Base-by-base conservation (phyloP, 2,888 invertebrate genomes). In the Sericinus montela region DNA sequence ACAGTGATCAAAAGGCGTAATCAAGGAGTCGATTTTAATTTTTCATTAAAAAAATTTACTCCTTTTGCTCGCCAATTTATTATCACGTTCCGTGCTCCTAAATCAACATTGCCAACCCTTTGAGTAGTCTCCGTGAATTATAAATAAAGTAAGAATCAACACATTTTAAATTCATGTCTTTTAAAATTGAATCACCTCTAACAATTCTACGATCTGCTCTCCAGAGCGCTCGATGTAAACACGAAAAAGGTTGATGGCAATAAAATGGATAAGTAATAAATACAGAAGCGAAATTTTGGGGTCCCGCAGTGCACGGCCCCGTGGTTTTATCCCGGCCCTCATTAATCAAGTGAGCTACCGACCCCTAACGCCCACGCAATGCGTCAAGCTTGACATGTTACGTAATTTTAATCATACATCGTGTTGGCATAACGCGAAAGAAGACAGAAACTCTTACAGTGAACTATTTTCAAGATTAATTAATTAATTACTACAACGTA, bases 201-300 rank as follows among this genome's bases (percentile, higher is more conserved):
- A 41, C 40, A 45, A 23, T 45, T 50, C 28, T 45, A 29, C 34
- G 44, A 40, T 40, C 50, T 32, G 32, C 11, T 32, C 11, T 15
- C 6, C 10, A 36, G 47, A 36, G 30, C 40, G 37, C 50, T 53
- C 48, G 52, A 53, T 58, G 63, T 63, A 67, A 68, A 69, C 66
- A 68, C 58, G 67, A 62, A 68, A 65, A 65, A 67, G 65, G 61
- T 65, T 67, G 69, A 64, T 67, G 63, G 62, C 68, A 73, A 76
- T 74, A 71, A 75, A 75, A 75, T 69, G 69, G 69, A 71, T 74
- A 70, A 74, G 75, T 70, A 74, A 79, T 79, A 77, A 79, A 82
- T 76, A 75, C 60, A 67, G 65, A 68, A 67, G 64, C 67, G 58
- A 67, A 70, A 71, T 74, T 75, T 69, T 54, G 63, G 75, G 73